Percentiles rank a stretch among this genome's conserved stretches.
Conservation (phyloP, 2,113 vertebrate species). For the Cynoglossus semilaevis region DNA sequence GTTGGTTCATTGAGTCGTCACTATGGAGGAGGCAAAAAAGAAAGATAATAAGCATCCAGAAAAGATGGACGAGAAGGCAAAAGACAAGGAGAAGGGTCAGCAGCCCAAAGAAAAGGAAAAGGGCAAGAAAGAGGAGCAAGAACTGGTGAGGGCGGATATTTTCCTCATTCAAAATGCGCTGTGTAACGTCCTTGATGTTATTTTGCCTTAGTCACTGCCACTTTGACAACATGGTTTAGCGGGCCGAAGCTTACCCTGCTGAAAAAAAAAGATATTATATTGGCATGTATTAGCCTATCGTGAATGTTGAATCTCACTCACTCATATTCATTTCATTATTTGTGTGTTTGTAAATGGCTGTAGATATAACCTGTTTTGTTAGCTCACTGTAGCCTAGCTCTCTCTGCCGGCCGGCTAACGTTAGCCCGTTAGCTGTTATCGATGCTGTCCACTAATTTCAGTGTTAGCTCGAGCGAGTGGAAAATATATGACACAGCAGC, state of each 20-base stretch:
- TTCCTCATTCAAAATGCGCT: conserved; percentile 17
- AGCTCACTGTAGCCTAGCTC: conserved; percentile 17
- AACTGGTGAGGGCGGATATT: conserved; percentile 61
- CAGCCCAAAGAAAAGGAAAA: conserved; percentile 77
- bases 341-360: background rate
- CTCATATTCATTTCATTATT: rapidly evolving
- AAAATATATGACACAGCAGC: conserved; percentile 33
- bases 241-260: conserved; percentile 35
- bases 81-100: conserved; percentile 69
- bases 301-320: no score
- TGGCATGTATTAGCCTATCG: background rate
- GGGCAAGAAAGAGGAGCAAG: conserved; percentile 80
- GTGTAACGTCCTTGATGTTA: conserved; percentile 24
- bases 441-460: conserved; percentile 2
- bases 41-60: conserved; percentile 76
- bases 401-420: conserved; percentile 35
- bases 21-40: conserved; percentile 78
- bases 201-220: conserved; percentile 81
- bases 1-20: conserved; percentile 34
- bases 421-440: conserved; percentile 38
- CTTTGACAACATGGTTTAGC: conserved; percentile 52
- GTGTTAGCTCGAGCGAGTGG: background rate
- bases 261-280: background rate
- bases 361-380: background rate
- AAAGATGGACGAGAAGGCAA: conserved; percentile 74